Percentiles rank a stretch among this genome's conserved stretches.
These are phyloP conservation scores for Panthera leo DNA, from an alignment of 2,113 vertebrate genomes.

Conservation along the genomic window DNA sequence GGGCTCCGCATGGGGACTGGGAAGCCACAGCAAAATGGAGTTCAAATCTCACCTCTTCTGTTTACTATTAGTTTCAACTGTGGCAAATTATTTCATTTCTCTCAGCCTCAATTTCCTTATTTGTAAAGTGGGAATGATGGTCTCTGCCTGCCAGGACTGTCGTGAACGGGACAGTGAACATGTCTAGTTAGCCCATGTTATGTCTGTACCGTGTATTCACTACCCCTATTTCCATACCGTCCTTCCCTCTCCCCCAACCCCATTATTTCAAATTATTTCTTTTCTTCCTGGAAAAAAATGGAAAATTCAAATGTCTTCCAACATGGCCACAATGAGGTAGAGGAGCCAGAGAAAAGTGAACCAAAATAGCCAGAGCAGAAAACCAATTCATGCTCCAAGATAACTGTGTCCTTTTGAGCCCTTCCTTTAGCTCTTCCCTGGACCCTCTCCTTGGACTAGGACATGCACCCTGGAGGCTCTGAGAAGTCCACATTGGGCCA, in stretches of 20 bases:
- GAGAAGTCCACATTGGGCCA: constrained; percentile 77
- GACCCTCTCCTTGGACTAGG: constrained; percentile 71
- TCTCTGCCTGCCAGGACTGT: neutral
- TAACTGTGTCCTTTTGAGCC: constrained; percentile 49
- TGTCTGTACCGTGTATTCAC: neutral
- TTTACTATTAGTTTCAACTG: neutral
- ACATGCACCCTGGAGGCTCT: neutral
- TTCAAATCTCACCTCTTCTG: neutral
- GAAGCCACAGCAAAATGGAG: too few species aligned
- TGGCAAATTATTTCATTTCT: constrained; percentile 25
- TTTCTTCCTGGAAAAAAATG: constrained; percentile 37
- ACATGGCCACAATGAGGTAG: constrained; percentile 6
- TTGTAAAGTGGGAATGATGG: neutral
- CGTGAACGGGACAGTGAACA: neutral
- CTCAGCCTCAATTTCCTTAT: neutral
- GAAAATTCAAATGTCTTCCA: constrained; percentile 16
- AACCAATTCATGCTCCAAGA: constrained; percentile 37
- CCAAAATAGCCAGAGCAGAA: constrained; percentile 58
- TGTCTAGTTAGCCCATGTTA: neutral
- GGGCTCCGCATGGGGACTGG: neutral
- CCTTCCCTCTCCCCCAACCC: accelerated
- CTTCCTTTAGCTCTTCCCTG: constrained; percentile 68
- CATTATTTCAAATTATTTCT: constrained; percentile 26
- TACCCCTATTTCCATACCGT: neutral
- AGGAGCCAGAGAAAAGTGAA: constrained; percentile 28